Conservation (phyloP, 2,888 invertebrate species). For the Temnothorax unifasciatus region DNA sequence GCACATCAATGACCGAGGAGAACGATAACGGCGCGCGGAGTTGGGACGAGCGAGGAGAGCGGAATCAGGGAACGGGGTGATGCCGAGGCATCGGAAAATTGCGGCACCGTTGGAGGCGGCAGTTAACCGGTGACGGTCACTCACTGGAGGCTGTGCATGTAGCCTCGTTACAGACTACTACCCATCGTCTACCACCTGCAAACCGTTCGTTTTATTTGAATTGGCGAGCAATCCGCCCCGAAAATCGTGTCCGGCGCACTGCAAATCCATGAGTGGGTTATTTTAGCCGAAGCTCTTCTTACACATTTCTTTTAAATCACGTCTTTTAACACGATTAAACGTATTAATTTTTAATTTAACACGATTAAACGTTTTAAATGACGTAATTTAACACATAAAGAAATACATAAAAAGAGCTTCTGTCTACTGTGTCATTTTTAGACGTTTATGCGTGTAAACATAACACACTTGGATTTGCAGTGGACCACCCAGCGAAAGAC, state of each 20-base stretch:
- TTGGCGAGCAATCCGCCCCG: not conserved
- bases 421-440: too few species aligned
- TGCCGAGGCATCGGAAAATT: constrained; percentile 57
- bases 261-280: too few species aligned
- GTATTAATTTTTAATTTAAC: too few species aligned
- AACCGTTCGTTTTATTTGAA: constrained; percentile 8
- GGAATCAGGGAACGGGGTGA: constrained; percentile 29
- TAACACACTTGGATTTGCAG: too few species aligned
- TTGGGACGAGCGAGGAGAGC: not conserved
- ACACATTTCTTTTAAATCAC: too few species aligned
- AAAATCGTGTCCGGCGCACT: not conserved
- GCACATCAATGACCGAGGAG: constrained; percentile 49
- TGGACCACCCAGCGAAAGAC: not conserved
- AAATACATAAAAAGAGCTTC: too few species aligned
- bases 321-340: too few species aligned
- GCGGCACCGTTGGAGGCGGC: constrained; percentile 39
- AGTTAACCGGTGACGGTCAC: constrained; percentile 32
- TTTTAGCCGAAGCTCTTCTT: too few species aligned
- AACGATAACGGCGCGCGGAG: constrained; percentile 33
- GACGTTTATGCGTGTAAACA: too few species aligned
- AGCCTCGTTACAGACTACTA: constrained; percentile 45
- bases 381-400: too few species aligned
- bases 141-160: constrained; percentile 56
- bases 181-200: constrained; percentile 30
- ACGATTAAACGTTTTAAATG: too few species aligned